phyloP scores from a whole-genome alignment of 2,113 vertebrate genomes.

The Percopsis transmontana region DNA sequence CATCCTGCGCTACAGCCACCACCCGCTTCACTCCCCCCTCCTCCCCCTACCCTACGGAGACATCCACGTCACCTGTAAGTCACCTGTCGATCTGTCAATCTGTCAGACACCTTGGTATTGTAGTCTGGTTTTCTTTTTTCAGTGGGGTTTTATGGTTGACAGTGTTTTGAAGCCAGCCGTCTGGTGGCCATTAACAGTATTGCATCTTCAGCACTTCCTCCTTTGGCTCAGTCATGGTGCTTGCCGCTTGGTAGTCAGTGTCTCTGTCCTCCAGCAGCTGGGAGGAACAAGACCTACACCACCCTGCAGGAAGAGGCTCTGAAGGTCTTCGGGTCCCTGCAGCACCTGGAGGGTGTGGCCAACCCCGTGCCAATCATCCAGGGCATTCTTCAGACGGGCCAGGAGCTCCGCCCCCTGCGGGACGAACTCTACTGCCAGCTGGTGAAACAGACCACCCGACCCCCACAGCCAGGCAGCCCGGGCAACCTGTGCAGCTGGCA shows the following conservation, averaged over 20 bases:
- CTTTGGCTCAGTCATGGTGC: too few relatives aligned
- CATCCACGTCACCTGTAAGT: conserved; percentile 85
- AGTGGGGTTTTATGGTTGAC: neutral
- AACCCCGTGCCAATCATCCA: conserved; percentile 91
- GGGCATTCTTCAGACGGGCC: conserved; percentile 89
- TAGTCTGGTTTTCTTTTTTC: neutral
- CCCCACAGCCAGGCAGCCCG: conserved; percentile 79
- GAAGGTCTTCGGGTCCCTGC: conserved; percentile 91
- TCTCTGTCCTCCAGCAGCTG: conserved; percentile 63
- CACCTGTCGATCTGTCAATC: neutral
- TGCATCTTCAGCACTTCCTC: too few relatives aligned
- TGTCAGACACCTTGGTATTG: neutral
- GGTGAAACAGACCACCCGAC: conserved; percentile 91
- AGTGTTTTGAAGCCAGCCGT: too few relatives aligned
- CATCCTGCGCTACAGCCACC: conserved; percentile 93
- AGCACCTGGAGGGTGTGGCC: conserved; percentile 89
- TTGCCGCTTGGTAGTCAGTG: too few relatives aligned
- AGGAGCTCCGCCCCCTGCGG: conserved; percentile 87
- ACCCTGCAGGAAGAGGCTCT: conserved; percentile 94
- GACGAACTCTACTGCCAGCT: conserved; percentile 98
- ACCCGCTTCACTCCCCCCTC: conserved; percentile 90
- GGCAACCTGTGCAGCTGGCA: conserved; percentile 90
- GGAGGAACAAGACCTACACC: conserved; percentile 86
- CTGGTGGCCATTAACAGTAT: too few relatives aligned
- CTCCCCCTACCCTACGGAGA: conserved; percentile 95